Evolutionary conservation across 2,797 vertebrate species (phyloP), one percentile per base, ranked within the genome.

Genomic region (Lerista edwardsae): DNA sequence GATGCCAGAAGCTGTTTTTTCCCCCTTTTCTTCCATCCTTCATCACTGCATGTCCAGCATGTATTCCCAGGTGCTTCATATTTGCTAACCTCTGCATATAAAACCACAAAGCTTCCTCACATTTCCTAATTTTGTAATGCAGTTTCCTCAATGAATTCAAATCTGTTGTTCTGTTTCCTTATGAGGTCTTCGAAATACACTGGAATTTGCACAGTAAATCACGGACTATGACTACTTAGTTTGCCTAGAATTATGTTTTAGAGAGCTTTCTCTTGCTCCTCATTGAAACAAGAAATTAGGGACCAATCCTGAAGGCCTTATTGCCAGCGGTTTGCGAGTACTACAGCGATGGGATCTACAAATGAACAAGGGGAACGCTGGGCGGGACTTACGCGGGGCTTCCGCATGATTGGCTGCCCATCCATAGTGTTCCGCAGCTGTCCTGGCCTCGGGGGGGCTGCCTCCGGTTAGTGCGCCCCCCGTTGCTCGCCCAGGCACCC

Each of bases 1-100:
- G 98, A 97, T 99, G 98, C 98, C 98, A 96, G 98, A 98, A 97
- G 98, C 97, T 98, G 98, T 96, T 97, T 94, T n/a, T 92, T 88
- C 95, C 93, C 89, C 95, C 92, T 94, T 91, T 81, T 73, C 73
- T 72, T 82, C 31, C 79, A 76, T 94, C 93, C 94, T 94, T 91
- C 84, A 77, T 95, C 91, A 75, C 89, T 94, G 97, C 97, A 97
- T 97, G 97, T 80, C 90, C 88, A 93, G 74, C 87, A 83, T 85
- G 84, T 90, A 91, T 90, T 90, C 89, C 91, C 81, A 90, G 84
- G 88, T 85, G 93, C 92, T 94, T 92, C 91, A 87, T 86, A 57
- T 89, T 90, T 91, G 91, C 94, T 96, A 93, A 93, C 90, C 91
- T 94, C 90, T 94, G 91, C 73, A 72, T 90, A 79, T 91, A 90